Base-by-base conservation (phyloP, 2,113 vertebrate species). In the Limnothrissa miodon region DNA sequence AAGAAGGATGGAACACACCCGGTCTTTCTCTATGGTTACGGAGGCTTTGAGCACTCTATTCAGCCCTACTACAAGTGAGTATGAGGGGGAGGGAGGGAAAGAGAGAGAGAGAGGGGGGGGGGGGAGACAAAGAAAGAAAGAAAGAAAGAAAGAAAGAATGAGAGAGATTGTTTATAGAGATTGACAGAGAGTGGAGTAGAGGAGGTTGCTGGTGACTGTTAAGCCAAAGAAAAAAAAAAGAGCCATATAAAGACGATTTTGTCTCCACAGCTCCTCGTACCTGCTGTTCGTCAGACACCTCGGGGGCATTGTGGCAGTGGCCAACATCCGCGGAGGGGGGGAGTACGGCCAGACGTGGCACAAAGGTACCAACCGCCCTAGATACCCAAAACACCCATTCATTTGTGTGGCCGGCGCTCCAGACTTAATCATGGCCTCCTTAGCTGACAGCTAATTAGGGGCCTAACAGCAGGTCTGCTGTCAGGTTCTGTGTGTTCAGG, bases 281-380 rank as follows among this genome's bases (percentile, higher is more conserved):
- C 88, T 95, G 88, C 86, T 95, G 36, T 95, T 85, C 29, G 91
- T 95, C 79, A 89, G 92, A 84, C 94, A 94, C 90, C 90, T 95
- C 39, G 93, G 93, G 0, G 94, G 94, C 4, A 87, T 95, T 85
- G 89, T 94, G 86, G 93, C 94, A 0, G 93, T 95, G 74, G 94
- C 94, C 46, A 95, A 95, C 89, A 94, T 95, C 89, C 84, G 94
- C 84, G 94, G 94, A 0, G 94, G 94, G 1, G 93, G 94, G 82
- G 94, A 95, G 78, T 95, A 94, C 1, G 94, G 94, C 23, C 93
- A 94, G 81, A 94, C 91, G 44, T 95, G 94, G 94, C 90, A 95
- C 89, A 94, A 95, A 93, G 94, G 94, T 94, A 62, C 78, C 23
- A 23, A 6, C 7, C 19, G 3, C 51, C 46, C 46, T 15, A 13